phyloP scores from a whole-genome alignment of 2,113 vertebrate genomes.

The Gulo gulo region DNA sequence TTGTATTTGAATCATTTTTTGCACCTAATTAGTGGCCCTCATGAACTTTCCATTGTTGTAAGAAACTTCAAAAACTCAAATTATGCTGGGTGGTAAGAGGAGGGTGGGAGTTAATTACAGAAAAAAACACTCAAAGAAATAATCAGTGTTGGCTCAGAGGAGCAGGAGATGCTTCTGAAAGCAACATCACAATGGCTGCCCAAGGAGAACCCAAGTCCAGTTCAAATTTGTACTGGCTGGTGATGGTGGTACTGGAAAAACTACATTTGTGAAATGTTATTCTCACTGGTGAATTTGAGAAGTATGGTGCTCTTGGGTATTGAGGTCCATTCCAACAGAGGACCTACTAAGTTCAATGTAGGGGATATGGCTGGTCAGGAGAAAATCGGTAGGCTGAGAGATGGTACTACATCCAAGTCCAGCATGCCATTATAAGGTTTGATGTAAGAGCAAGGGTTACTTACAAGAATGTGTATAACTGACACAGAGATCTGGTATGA shows the following conservation, averaged over 20 bases:
- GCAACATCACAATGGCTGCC: background rate
- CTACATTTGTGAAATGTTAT: background rate
- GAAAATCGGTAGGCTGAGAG: background rate
- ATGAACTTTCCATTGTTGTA: background rate
- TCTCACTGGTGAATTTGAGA: background rate
- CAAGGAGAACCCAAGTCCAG: background rate
- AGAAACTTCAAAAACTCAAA: background rate
- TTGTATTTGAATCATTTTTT: background rate
- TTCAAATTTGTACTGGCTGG: background rate
- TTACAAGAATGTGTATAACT: background rate
- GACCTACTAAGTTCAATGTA: background rate
- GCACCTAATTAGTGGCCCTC: background rate
- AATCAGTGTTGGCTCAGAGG: background rate
- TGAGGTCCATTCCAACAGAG: background rate
- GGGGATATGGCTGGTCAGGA: background rate
- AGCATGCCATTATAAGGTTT: background rate
- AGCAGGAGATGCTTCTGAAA: background rate
- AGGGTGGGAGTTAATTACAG: background rate
- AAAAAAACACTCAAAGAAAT: background rate
- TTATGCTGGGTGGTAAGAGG: background rate
- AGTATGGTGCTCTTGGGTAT: background rate
- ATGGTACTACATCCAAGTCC: background rate
- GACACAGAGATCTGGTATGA: background rate
- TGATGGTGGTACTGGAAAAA: background rate
- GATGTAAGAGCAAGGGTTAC: background rate